A percentile compares a stretch with the other conserved stretches of the same genome.
Conservation (phyloP, 2,113 vertebrate genomes). For the Odontesthes bonariensis region DNA sequence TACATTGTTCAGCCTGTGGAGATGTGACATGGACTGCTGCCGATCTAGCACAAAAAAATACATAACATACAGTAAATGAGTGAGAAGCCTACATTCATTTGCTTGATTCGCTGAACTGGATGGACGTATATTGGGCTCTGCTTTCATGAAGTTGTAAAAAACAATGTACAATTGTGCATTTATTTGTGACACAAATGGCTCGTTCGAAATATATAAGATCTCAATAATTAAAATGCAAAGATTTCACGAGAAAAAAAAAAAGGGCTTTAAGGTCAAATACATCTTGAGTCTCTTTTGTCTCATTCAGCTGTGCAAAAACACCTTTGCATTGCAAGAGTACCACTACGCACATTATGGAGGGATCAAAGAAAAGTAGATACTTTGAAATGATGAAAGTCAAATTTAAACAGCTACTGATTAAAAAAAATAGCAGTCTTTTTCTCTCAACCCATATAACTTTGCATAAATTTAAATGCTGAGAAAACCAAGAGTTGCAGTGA, state of each 20-base stretch:
- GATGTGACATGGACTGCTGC: conserved; percentile 49
- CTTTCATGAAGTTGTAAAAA: conserved; percentile 47
- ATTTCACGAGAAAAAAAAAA: not conserved
- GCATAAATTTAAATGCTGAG: conserved; percentile 27
- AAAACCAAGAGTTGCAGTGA: conserved; percentile 23
- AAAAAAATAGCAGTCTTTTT: conserved; percentile 7
- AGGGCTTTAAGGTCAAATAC: conserved; percentile 7
- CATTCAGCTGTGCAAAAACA: not conserved
- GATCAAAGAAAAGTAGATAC: conserved; percentile 23
- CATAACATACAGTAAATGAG: conserved; percentile 42
- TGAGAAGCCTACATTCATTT: conserved; percentile 48
- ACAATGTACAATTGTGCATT: not conserved
- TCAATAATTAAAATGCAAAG: not conserved
- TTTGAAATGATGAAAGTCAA: conserved; percentile 55
- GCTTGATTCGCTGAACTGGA: conserved; percentile 45
- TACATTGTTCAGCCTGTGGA: conserved; percentile 35
- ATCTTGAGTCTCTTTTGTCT: not conserved
- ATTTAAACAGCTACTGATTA: conserved; percentile 37
- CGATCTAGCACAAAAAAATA: conserved; percentile 39
- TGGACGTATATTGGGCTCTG: conserved; percentile 30
- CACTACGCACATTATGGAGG: not conserved
- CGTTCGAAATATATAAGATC: not conserved
- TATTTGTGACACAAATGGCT: not conserved
- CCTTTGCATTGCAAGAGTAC: not conserved
- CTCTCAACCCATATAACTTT: not conserved